Evolutionary conservation across 2,888 invertebrate species (phyloP), one percentile per base, ranked within the genome.

Genomic region (Acheta domesticus): DNA sequence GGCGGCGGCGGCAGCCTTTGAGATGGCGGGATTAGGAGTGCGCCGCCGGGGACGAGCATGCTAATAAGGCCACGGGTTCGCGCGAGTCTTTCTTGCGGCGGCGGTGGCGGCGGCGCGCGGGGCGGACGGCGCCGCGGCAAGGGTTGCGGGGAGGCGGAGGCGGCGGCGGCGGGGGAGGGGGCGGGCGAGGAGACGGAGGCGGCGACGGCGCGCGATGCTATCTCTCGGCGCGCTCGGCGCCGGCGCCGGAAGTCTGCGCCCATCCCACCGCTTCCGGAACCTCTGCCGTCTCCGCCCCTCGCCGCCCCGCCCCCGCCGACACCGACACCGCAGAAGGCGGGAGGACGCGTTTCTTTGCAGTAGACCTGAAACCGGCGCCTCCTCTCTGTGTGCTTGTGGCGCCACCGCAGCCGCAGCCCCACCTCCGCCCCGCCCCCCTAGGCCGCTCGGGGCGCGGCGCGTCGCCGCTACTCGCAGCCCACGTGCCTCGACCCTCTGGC

Each of bases 61-160:
- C 62, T 62, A 62, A 62, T 62, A 62, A 62, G 62, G 62, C 16
- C 62, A 62, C 62, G 62, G 62, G 62, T 62, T 62, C 62, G 62
- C 62, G 62, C 62, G 62, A 62, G 62, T 19, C 62, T 62, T 62
- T 62, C 62, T 62, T 62, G 19, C 62, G 19, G 62, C 62, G 19
- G 62, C 62, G 62, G 50, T 16, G 50, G 62, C 62, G 16, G 62
- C 14, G 62, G 62, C 62, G 62, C 3, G 14, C 16, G 62, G 16
- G 62, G 62, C 36, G 36, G 62, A 19, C 62, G 16, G 11, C 14
- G 62, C 16, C 62, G 62, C 14, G 3, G 62, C 16, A 14, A 19
- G 62, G 62, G 62, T 14, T 62, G 62, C 16, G 16, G 19, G 62
- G 62, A 62, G 62, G 16, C 62, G 19, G 19, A 62, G 62, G 62